phyloP scores from a whole-genome alignment of 2,888 invertebrate genomes.

The Phortica okadai region DNA sequence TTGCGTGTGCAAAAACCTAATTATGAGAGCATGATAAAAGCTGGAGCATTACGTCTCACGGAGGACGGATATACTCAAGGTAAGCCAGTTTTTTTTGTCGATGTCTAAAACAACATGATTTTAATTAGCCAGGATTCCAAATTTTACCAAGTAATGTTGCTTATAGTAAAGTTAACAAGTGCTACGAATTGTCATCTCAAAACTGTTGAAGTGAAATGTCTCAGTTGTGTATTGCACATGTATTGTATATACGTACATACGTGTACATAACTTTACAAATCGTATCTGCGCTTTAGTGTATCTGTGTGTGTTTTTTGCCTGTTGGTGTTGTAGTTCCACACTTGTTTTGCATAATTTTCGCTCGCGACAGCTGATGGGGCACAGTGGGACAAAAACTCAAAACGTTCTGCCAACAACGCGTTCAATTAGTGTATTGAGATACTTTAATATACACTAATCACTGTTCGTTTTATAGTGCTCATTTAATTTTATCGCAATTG shows the following conservation, averaged over 20 bases:
- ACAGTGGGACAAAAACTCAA: background rate
- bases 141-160: no score
- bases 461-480: constrained; percentile 30
- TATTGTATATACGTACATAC: no score
- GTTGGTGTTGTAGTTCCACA: background rate
- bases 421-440: no score
- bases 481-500: constrained; percentile 13
- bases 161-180: no score
- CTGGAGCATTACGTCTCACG: constrained; percentile 87
- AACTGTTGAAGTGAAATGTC: no score
- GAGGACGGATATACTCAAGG: constrained; percentile 91
- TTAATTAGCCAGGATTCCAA: no score
- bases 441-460: background rate
- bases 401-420: no score
- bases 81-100: constrained; percentile 68
- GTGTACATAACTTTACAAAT: no score
- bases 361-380: constrained; percentile 5
- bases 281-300: no score
- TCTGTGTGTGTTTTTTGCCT: background rate
- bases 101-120: background rate
- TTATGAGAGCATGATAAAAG: constrained; percentile 91
- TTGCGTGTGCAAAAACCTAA: constrained; percentile 89
- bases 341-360: constrained; percentile 25
- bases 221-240: no score
- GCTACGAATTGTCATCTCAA: no score